Base-by-base conservation (phyloP, 1,140 invertebrate genomes). In the Pseudomyrmex dendroicus region DNA sequence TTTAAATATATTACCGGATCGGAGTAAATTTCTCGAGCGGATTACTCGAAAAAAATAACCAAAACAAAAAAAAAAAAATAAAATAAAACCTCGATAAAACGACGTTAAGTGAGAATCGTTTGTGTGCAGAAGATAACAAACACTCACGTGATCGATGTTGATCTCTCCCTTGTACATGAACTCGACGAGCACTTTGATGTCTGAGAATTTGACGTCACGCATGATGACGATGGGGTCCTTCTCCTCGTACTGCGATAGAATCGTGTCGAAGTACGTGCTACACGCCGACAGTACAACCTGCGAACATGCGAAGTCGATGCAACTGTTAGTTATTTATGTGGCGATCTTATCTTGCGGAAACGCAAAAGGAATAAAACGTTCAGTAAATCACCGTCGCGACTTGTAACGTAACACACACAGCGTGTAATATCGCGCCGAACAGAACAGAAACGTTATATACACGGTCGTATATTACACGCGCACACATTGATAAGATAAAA, bases 151-250 rank as follows among this genome's bases (percentile, higher is more conserved):
- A 92, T 98, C 97, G 83, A 99, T 98, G 95, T 98, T 98, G 91
- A 99, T 98, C 95, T 99, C 98, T 86, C 98, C 98, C 92, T 98
- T 98, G 94, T 99, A 99, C 98, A 99, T 99, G 92, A 98, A 99
- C 91, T 98, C 97, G 73, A 99, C 97, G 70, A 99, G 95, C 63
- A 97, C 97, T 95, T 97, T 97, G 84, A 98, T 96, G 94, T 98
- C 97, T 82, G 96, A 95, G 94, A 97, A 98, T 94, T 97, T 97
- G 74, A 97, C 96, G 94, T 98, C 97, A 94, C 97, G 97, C 94
- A 98, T 96, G 85, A 98, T 97, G 68, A 98, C 96, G 85, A 98
- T 97, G 66, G 97, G 97, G 93, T 97, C 97, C 89, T 97, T 97
- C 93, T 97, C 97, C 93, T 98, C 97, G 94, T 98, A 98, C 82